A percentile compares a stretch with the other conserved stretches of the same genome.
Conservation (phyloP, 2,888 invertebrate genomes). For the Agrilus cyanescens region DNA sequence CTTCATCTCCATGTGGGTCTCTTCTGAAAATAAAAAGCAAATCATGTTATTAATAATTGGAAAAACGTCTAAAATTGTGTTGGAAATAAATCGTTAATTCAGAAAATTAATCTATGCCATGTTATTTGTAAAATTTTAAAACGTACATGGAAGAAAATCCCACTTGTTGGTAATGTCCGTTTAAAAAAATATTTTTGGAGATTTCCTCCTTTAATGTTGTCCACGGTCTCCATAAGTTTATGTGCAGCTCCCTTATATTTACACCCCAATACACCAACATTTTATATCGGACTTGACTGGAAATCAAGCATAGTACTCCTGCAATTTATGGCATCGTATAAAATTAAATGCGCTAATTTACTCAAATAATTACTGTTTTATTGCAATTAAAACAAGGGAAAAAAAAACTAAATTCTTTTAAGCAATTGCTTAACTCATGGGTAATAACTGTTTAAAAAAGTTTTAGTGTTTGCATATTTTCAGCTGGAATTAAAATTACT, state of each 20-base stretch:
- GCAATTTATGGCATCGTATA: constrained; percentile 24
- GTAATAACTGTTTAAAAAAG: no score
- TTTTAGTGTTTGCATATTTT: no score
- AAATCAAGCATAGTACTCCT: constrained; percentile 63
- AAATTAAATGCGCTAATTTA: no score
- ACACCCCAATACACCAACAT: constrained; percentile 70
- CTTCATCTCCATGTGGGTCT: constrained; percentile 53
- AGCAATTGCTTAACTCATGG: no score
- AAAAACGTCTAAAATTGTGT: no score
- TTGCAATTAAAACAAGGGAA: no score
- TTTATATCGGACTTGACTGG: constrained; percentile 64
- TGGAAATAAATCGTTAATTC: no score
- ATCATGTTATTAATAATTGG: no score
- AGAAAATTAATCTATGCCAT: no score
- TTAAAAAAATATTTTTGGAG: constrained; percentile 41
- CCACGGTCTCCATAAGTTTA: constrained; percentile 65
- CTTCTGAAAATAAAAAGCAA: constrained; percentile 41
- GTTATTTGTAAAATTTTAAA: neutral
- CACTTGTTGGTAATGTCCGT: constrained; percentile 37
- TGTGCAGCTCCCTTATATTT: constrained; percentile 62
- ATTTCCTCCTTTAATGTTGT: constrained; percentile 52
- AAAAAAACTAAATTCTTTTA: no score
- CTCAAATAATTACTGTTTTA: no score
- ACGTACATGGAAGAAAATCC: constrained; percentile 29
- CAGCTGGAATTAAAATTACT: no score